Conservation (phyloP, 2,888 invertebrate species). For the Cerastoderma edule region DNA sequence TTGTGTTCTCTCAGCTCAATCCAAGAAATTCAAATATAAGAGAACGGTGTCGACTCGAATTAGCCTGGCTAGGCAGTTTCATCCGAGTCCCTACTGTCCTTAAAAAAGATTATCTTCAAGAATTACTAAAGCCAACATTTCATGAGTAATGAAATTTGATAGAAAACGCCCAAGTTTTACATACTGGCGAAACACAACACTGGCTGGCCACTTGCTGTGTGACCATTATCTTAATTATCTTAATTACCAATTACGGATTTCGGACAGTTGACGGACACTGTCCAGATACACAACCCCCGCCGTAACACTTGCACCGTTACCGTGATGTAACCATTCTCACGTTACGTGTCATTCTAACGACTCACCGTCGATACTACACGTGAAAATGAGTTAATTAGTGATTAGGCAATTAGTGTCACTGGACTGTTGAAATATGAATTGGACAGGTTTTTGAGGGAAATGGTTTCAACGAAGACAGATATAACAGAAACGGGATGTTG, state of each 20-base stretch:
- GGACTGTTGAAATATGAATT: slow-evolving; percentile 35
- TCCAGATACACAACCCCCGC: slow-evolving; percentile 39
- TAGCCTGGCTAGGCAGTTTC: too few relatives aligned
- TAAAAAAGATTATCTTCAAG: too few relatives aligned
- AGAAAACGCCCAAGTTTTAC: too few relatives aligned
- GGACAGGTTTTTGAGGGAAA: slow-evolving; percentile 12
- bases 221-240: slow-evolving; percentile 10
- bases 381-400: slow-evolving; percentile 49
- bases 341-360: slow-evolving; percentile 50
- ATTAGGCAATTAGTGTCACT: slow-evolving; percentile 58
- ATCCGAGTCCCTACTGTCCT: too few relatives aligned
- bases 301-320: slow-evolving; percentile 37
- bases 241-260: slow-evolving; percentile 46
- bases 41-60: too few relatives aligned
- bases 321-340: slow-evolving; percentile 56
- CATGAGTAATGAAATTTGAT: too few relatives aligned
- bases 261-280: slow-evolving; percentile 31
- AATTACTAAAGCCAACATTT: too few relatives aligned
- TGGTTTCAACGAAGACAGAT: too few relatives aligned
- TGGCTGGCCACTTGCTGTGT: slow-evolving; percentile 25
- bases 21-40: too few relatives aligned
- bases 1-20: too few relatives aligned
- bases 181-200: slow-evolving; percentile 18
- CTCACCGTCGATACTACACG: slow-evolving; percentile 38
- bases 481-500: too few relatives aligned